Evolutionary conservation across 2,888 invertebrate genomes (phyloP).

Genomic region (Ophion slaviceki): DNA sequence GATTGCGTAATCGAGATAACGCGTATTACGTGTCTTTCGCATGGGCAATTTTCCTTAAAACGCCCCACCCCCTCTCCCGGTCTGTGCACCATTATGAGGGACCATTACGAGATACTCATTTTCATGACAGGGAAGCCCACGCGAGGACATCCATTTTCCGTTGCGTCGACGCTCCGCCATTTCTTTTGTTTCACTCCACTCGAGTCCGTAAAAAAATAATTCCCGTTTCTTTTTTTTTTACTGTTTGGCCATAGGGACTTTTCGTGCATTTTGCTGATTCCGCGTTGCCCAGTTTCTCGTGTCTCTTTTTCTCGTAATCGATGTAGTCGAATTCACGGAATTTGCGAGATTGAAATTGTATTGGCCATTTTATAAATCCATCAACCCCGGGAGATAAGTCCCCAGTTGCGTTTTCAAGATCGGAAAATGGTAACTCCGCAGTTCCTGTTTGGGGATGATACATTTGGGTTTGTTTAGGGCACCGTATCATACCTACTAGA

Average conservation of each 20-base stretch:
- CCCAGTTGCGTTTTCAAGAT: too few species aligned
- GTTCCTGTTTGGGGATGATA: too few species aligned
- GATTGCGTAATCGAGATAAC: slow-evolving; percentile 54
- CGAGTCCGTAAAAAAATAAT: neutral
- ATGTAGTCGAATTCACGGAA: too few species aligned
- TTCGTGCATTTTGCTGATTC: neutral
- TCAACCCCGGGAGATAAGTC: too few species aligned
- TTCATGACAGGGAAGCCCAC: neutral
- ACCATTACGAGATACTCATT: slow-evolving; percentile 29
- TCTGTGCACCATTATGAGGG: slow-evolving; percentile 19
- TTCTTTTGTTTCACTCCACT: neutral
- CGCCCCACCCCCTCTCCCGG: neutral
- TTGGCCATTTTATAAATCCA: too few species aligned
- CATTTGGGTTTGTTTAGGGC: too few species aligned
- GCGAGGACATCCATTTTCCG: neutral
- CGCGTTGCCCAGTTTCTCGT: neutral
- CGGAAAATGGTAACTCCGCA: too few species aligned
- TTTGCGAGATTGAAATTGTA: too few species aligned
- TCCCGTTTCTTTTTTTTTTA: neutral
- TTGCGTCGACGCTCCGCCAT: neutral
- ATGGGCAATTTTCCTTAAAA: slow-evolving; percentile 34
- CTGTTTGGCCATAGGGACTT: neutral
- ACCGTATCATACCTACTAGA: too few species aligned
- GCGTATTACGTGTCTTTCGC: slow-evolving; percentile 52
- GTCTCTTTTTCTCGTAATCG: too few species aligned